Base-by-base conservation (phyloP, 2,113 vertebrate species). In the Panurus biarmicus region DNA sequence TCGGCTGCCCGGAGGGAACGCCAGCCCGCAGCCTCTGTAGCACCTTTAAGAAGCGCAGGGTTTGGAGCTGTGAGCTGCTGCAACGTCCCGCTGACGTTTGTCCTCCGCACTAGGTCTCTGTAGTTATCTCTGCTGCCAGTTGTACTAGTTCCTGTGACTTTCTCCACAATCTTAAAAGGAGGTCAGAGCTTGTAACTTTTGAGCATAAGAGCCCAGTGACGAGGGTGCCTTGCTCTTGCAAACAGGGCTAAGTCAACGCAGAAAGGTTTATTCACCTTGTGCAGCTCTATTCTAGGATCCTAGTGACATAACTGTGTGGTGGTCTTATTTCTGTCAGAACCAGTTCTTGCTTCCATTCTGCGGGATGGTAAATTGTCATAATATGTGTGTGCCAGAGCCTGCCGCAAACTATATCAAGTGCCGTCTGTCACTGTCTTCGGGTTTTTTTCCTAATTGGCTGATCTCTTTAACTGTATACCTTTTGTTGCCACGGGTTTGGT, bases 81-180 rank as follows among this genome's bases (percentile, higher is more conserved):
- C 40, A 9, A 9, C 6, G 25, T 73, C 72, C 75, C 35, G 1
- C 38, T 38, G 48, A 54, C 73, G 56, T 62, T 58, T 67, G 54
- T 6, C 19, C 44, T 72, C 65, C 2, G 26, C 4, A 15, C 81
- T 19, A 56, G 18, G 42, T 62, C 51, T 58, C 77, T 38, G 42
- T 53, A 45, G 71, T 94, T 93, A 70, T 79, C 94, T 91, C 45
- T 69, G 31, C 62, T 33, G 71, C 74, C 66, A 85, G 66, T 64
- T n/a, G 29, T 23, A 7, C 62, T 24, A 12, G 33, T 75, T 91
- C 80, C 60, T 15, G 71, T 51, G 85, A 53, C 82, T 94, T 82
- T n/a, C 70, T 69, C 35, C 28, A 2, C 83, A 42, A 7, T 86
- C 79, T 65, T 71, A 17, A 57, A 72, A 85, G 54, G 50, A 29